These are phyloP conservation scores for Hemibagrus guttatus DNA, from an alignment of 2,797 vertebrate genomes.

Conservation along the genomic window DNA sequence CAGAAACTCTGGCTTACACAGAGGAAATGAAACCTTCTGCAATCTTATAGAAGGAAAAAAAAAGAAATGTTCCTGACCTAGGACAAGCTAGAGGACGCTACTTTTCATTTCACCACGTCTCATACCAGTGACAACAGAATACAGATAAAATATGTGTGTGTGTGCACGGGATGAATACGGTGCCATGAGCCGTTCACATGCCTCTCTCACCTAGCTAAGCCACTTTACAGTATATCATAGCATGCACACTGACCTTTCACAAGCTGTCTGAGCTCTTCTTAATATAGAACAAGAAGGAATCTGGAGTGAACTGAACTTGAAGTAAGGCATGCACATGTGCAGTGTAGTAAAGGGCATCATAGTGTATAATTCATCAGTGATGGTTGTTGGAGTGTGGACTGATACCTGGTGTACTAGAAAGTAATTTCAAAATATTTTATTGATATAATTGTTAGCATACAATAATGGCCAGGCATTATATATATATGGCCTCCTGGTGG, in stretches of 20 bases:
- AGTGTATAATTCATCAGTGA: not conserved
- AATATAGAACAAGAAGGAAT: constrained; percentile 44
- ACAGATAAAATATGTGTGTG: not conserved
- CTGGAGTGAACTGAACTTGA: not conserved
- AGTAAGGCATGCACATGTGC: not conserved
- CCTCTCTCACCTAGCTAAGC: constrained; percentile 22
- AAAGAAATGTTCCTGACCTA: not conserved
- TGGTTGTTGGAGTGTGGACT: not conserved
- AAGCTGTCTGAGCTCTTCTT: constrained; percentile 5
- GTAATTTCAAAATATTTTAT: too few relatives aligned
- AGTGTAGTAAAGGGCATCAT: not conserved
- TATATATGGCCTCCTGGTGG: too few relatives aligned
- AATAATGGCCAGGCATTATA: too few relatives aligned
- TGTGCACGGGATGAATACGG: not conserved
- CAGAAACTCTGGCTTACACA: not conserved
- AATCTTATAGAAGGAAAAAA: constrained; percentile 12
- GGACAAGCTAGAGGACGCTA: not conserved
- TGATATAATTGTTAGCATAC: too few relatives aligned
- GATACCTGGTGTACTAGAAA: not conserved
- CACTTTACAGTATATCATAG: constrained; percentile 16
- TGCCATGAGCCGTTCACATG: not conserved
- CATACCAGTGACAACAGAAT: constrained; percentile 1
- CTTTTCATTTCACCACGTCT: not conserved
- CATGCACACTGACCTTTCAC: constrained; percentile 30
- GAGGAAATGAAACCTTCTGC: constrained; percentile 7